Evolutionary conservation across 2,888 invertebrate species (phyloP).

Genomic region (Yponomeuta cagnagella): DNA sequence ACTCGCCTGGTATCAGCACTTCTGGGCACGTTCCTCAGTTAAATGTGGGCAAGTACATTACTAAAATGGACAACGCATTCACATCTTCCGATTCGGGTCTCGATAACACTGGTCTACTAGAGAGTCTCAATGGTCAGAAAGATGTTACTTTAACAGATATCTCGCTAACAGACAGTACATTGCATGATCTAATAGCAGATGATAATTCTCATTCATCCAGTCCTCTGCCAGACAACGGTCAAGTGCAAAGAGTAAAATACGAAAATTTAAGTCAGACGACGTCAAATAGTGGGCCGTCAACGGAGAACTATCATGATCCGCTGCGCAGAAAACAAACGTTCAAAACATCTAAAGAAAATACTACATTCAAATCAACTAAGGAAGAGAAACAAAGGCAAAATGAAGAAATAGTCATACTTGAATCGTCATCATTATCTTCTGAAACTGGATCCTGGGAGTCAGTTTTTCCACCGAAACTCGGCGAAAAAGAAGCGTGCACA

Average conservation of each 20-base stretch:
- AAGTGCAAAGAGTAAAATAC: conserved; percentile 27
- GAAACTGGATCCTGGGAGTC: conserved; percentile 81
- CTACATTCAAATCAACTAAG: conserved; percentile 51
- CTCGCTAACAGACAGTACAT: conserved; percentile 60
- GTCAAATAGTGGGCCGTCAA: conserved; percentile 27
- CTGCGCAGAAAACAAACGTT: conserved; percentile 25
- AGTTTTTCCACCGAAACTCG: conserved; percentile 67
- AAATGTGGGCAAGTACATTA: conserved; percentile 43
- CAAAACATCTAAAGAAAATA: conserved; percentile 29
- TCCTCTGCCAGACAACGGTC: conserved; percentile 31
- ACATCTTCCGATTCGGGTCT: conserved; percentile 66
- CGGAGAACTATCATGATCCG: conserved; percentile 29
- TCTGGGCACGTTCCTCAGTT: conserved; percentile 38
- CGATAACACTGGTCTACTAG: conserved; percentile 58
- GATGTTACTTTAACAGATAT: conserved; percentile 55
- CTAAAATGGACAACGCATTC: conserved; percentile 59
- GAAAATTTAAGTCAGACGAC: conserved; percentile 25
- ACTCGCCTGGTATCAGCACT: conserved; percentile 44
- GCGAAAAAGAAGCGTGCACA: conserved; percentile 59
- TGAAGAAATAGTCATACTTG: conserved; percentile 77
- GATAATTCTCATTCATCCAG: conserved; percentile 40
- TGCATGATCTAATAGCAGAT: conserved; percentile 53
- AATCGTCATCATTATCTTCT: conserved; percentile 78
- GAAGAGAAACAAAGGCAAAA: conserved; percentile 78
- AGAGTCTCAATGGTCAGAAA: conserved; percentile 53